Conservation (phyloP, 2,888 invertebrate genomes). For the Caenorhabditis japonica region DNA sequence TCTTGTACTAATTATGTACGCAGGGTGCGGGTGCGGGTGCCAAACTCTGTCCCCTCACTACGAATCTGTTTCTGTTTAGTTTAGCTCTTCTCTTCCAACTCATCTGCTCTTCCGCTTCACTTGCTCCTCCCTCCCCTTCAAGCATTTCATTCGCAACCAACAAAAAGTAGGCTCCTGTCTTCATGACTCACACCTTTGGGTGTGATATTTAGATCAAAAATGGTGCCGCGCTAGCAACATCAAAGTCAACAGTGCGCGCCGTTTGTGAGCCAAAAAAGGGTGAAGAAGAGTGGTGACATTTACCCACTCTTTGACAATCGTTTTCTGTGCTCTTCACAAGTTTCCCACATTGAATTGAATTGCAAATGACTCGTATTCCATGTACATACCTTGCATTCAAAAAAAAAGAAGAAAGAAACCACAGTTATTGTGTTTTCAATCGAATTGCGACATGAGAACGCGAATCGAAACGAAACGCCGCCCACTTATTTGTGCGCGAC, state of each 20-base stretch:
- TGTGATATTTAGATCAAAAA: conserved; percentile 13
- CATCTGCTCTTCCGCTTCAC: neutral
- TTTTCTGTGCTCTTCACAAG: neutral
- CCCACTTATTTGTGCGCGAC: too few relatives aligned
- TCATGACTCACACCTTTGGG: conserved; percentile 5
- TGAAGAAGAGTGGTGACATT: conserved; percentile 20
- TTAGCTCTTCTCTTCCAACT: conserved; percentile 30
- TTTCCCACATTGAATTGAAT: conserved; percentile 47
- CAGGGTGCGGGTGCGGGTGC: too few relatives aligned
- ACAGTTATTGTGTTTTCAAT: too few relatives aligned
- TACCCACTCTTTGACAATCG: neutral
- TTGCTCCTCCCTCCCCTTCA: conserved; percentile 7
- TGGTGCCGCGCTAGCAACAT: conserved; percentile 15
- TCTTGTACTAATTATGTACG: too few relatives aligned
- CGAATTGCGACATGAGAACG: too few relatives aligned
- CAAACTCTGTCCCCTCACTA: conserved; percentile 1
- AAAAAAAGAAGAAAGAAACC: conserved; percentile 7
- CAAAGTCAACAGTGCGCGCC: conserved; percentile 24
- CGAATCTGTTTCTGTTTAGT: conserved; percentile 47
- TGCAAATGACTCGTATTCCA: conserved; percentile 29
- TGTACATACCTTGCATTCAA: conserved; percentile 10
- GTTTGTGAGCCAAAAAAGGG: neutral
- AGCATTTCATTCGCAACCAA: conserved; percentile 7
- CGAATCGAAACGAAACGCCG: too few relatives aligned
- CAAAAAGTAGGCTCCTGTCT: conserved; percentile 30